A percentile compares a stretch with the other conserved stretches of the same genome.
Evolutionary conservation across 2,888 invertebrate species (phyloP).

Genomic region (Ctenicera cuprea): DNA sequence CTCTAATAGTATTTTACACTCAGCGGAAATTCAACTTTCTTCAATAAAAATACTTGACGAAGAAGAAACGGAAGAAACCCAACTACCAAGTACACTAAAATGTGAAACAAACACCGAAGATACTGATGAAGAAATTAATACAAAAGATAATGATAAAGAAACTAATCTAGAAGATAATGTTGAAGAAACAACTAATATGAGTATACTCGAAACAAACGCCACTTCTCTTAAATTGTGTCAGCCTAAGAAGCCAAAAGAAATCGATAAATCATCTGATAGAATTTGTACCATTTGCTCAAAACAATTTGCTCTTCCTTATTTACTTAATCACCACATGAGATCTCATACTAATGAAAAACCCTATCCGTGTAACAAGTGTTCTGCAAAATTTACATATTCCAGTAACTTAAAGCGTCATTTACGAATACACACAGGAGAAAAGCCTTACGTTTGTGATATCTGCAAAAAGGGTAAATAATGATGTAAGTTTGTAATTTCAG

Average conservation of each 20-base stretch:
- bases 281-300: background rate
- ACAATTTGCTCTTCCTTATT: background rate
- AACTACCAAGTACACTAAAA: background rate
- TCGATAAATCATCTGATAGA: background rate
- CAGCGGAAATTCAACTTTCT: background rate
- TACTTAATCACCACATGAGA: slow-evolving; percentile 61
- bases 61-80: slow-evolving; percentile 7
- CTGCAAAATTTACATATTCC: slow-evolving; percentile 61
- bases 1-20: slow-evolving; percentile 25
- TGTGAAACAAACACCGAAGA: too few relatives aligned
- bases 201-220: too few relatives aligned
- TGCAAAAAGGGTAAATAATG: slow-evolving; percentile 50
- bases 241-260: background rate
- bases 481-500: too few relatives aligned
- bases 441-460: slow-evolving; percentile 49
- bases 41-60: background rate
- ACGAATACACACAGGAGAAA: slow-evolving; percentile 52
- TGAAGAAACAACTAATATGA: too few relatives aligned
- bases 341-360: slow-evolving; percentile 69
- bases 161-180: too few relatives aligned
- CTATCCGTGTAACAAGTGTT: slow-evolving; percentile 69
- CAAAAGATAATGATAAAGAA: background rate
- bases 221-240: too few relatives aligned
- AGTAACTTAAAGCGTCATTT: slow-evolving; percentile 49
- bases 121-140: too few relatives aligned